These are phyloP conservation scores for Carassius carassius DNA, from an alignment of 2,113 vertebrate species.

Conservation along the genomic window DNA sequence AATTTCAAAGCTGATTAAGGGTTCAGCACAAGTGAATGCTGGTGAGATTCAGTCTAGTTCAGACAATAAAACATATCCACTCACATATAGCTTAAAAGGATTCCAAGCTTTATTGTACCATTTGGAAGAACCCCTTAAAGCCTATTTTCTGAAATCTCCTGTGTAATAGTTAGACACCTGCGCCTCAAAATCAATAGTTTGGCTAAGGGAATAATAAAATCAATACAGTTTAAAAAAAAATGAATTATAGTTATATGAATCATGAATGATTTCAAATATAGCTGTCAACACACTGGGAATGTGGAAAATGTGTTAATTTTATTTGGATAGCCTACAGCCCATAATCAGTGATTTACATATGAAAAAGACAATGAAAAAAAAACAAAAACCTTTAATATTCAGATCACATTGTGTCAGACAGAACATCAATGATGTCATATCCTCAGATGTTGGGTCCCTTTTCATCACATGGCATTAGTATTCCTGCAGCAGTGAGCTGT, in stretches of 20 bases:
- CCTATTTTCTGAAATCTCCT: not conserved
- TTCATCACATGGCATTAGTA: constrained; percentile 12
- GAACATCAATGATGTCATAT: not conserved
- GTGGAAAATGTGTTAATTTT: not conserved
- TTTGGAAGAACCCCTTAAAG: too few relatives aligned
- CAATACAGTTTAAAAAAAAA: not conserved
- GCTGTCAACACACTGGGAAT: not conserved
- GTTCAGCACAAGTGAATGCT: not conserved
- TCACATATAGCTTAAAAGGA: not conserved
- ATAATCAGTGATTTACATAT: not conserved
- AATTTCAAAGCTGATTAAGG: too few relatives aligned
- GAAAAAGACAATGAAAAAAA: not conserved
- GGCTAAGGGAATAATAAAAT: not conserved
- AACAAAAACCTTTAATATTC: not conserved
- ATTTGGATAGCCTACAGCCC: not conserved
- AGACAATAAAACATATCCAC: not conserved
- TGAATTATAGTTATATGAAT: not conserved
- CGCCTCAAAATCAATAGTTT: too few relatives aligned
- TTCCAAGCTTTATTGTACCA: too few relatives aligned
- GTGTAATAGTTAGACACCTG: not conserved
- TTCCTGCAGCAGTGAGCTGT: not conserved
- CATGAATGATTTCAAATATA: not conserved
- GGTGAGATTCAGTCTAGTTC: not conserved
- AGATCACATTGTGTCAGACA: not conserved
- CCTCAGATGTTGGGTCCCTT: not conserved